Conservation (phyloP, 2,888 invertebrate species). For the Pilophorus perplexus region DNA sequence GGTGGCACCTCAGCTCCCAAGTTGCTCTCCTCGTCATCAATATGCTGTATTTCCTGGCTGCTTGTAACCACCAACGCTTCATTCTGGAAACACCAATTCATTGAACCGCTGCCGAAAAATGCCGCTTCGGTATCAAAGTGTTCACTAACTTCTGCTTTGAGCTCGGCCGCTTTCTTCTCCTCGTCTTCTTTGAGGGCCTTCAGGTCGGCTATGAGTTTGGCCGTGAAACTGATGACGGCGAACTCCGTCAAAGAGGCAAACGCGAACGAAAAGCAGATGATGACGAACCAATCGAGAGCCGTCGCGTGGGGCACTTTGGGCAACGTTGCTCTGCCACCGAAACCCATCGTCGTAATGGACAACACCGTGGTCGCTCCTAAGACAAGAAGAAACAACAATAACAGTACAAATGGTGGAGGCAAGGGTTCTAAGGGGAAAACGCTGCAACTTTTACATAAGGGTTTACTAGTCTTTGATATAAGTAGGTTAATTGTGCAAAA, state of each 20-base stretch:
- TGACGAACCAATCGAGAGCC: slow-evolving; percentile 63
- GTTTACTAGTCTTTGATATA: no score
- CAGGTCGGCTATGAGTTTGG: slow-evolving; percentile 55
- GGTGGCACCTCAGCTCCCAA: neutral
- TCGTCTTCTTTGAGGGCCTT: slow-evolving; percentile 50
- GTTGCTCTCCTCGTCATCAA: slow-evolving; percentile 26
- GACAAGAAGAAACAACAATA: no score
- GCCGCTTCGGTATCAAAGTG: neutral
- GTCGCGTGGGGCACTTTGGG: slow-evolving; percentile 63
- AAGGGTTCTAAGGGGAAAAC: neutral
- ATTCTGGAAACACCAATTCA: no score
- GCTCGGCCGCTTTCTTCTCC: slow-evolving; percentile 41
- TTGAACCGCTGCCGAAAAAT: no score
- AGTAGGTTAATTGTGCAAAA: no score
- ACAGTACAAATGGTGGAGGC: no score
- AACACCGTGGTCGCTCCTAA: slow-evolving; percentile 63
- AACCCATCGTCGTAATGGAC: slow-evolving; percentile 64
- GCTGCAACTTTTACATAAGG: no score
- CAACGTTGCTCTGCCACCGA: slow-evolving; percentile 60
- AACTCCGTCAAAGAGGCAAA: slow-evolving; percentile 63
- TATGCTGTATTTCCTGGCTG: slow-evolving; percentile 18
- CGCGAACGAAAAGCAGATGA: slow-evolving; percentile 62
- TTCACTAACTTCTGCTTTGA: slow-evolving; percentile 31
- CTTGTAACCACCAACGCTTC: slow-evolving; percentile 1
- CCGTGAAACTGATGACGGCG: slow-evolving; percentile 60